Percentiles rank a stretch among this genome's conserved stretches.
Conservation (phyloP, 2,797 vertebrate species). For the Gorsachius magnificus region DNA sequence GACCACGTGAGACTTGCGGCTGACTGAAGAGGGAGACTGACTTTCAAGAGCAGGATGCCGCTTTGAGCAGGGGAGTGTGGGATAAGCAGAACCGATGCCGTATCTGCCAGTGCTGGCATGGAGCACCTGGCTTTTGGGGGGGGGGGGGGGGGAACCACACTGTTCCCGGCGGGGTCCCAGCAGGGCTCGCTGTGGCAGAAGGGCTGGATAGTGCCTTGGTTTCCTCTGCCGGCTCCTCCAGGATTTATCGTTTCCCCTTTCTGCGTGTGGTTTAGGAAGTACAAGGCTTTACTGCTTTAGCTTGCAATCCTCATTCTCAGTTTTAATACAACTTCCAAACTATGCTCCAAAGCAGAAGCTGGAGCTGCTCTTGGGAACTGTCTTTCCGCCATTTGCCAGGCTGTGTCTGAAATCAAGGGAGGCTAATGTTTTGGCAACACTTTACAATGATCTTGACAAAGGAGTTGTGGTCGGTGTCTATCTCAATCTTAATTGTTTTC, state of each 20-base stretch:
- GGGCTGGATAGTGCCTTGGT: fast-evolving
- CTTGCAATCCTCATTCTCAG: background rate
- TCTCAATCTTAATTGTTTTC: conserved; percentile 7
- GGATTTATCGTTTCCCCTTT: background rate
- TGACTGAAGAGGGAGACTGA: conserved; percentile 11
- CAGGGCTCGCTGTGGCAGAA: background rate
- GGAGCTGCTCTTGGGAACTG: background rate
- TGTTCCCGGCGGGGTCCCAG: background rate
- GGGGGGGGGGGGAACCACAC: fast-evolving
- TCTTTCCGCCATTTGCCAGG: background rate
- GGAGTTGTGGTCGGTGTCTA: background rate
- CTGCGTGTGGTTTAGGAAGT: background rate
- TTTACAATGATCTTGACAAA: background rate
- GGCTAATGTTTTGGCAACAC: conserved; percentile 8
- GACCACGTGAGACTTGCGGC: conserved; percentile 11
- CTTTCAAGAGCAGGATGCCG: background rate
- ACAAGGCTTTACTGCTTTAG: background rate
- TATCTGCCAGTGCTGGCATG: background rate
- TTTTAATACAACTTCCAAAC: background rate
- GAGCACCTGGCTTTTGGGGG: background rate
- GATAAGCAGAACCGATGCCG: background rate
- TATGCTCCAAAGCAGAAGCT: background rate
- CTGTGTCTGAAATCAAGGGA: background rate
- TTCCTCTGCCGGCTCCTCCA: background rate
- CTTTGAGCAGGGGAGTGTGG: background rate